These are phyloP conservation scores for Pampus argenteus DNA, from an alignment of 2,797 vertebrate species.

Conservation along the genomic window DNA sequence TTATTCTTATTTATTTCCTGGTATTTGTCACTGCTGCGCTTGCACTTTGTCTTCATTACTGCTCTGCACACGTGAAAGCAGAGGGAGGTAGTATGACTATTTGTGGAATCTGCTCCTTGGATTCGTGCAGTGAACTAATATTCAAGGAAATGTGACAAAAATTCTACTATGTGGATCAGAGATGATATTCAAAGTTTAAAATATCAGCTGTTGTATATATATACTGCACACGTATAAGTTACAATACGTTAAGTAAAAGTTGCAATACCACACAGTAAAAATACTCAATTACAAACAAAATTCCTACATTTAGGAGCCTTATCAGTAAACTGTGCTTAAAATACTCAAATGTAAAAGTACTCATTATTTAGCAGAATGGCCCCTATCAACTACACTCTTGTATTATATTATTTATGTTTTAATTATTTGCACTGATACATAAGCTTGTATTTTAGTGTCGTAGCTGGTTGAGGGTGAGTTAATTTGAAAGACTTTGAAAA, in stretches of 20 bases:
- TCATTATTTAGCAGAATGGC: not conserved
- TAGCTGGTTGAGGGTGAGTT: not conserved
- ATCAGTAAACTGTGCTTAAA: not conserved
- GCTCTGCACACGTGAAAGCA: constrained; percentile 42
- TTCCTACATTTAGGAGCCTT: too few relatives aligned
- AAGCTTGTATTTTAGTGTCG: not conserved
- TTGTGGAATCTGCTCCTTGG: constrained; percentile 41
- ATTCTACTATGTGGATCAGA: constrained; percentile 2
- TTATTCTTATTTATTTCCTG: constrained; percentile 77
- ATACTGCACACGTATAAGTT: not conserved
- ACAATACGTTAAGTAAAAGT: not conserved
- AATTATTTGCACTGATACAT: not conserved
- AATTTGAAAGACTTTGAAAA: not conserved
- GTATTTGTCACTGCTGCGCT: constrained; percentile 67
- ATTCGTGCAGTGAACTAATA: constrained; percentile 3
- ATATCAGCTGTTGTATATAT: not conserved
- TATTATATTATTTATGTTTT: not conserved
- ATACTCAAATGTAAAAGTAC: constrained; percentile 11
- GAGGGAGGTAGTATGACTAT: constrained; percentile 30
- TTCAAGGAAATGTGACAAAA: constrained; percentile 7
- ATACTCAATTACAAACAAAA: not conserved
- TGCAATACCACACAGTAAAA: not conserved
- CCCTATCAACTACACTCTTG: not conserved
- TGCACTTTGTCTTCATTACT: constrained; percentile 74
- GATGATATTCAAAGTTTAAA: constrained; percentile 14